Evolutionary conservation across 2,888 invertebrate genomes (phyloP).

Genomic region (Drosophila rellima): DNA sequence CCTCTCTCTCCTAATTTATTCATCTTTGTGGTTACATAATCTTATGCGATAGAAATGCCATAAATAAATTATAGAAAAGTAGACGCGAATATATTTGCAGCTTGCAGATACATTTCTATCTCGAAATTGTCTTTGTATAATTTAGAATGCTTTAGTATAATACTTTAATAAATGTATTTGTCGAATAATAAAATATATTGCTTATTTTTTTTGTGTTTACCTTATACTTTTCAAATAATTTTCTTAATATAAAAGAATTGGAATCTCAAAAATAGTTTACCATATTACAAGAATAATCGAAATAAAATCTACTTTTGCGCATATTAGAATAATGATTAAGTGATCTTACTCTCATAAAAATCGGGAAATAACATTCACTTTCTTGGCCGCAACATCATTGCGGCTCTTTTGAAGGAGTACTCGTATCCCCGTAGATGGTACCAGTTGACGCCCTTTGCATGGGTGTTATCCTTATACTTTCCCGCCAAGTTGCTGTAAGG

Average conservation of each 20-base stretch:
- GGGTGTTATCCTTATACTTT: constrained; percentile 38
- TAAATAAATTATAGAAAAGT: constrained; percentile 29
- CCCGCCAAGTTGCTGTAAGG: constrained; percentile 39
- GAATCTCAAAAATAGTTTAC: too few species aligned
- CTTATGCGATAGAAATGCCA: constrained; percentile 15
- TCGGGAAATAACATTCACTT: not conserved
- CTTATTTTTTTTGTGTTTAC: too few species aligned
- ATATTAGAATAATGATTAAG: too few species aligned
- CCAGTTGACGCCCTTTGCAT: constrained; percentile 44
- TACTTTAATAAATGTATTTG: too few species aligned
- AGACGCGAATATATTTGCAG: constrained; percentile 12
- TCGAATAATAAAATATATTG: too few species aligned
- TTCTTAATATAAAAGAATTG: too few species aligned
- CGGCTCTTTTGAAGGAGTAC: constrained; percentile 44
- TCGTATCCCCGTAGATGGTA: constrained; percentile 24
- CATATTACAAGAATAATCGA: too few species aligned
- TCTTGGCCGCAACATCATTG: constrained; percentile 44
- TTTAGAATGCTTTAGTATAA: not conserved
- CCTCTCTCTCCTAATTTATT: not conserved
- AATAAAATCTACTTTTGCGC: too few species aligned
- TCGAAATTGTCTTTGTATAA: not conserved
- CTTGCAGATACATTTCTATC: not conserved
- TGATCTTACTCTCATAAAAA: too few species aligned
- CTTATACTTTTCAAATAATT: too few species aligned
- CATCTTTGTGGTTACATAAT: constrained; percentile 27